phyloP scores from a whole-genome alignment of 2,113 vertebrate species.

The Ardeotis arabs region DNA sequence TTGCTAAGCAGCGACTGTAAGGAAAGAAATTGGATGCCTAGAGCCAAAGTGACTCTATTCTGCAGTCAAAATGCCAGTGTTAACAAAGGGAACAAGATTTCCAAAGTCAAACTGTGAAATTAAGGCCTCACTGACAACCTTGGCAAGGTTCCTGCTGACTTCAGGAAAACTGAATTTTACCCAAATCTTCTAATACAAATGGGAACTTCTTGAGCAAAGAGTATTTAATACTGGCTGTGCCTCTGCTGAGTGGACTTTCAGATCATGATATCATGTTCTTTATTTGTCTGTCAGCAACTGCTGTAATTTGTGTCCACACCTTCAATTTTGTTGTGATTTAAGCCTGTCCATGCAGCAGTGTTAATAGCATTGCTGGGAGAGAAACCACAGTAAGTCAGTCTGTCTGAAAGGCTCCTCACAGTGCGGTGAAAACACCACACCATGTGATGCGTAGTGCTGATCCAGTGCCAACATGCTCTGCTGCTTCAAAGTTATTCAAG shows the following conservation, averaged over 20 bases:
- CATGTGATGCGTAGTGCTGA: background rate
- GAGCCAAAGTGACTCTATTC: background rate
- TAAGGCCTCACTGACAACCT: background rate
- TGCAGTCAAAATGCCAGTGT: background rate
- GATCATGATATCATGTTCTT: constrained; percentile 4
- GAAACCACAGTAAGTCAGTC: background rate
- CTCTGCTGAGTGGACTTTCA: constrained; percentile 12
- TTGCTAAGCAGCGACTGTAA: constrained; percentile 4
- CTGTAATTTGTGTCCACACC: background rate
- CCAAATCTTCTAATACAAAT: background rate
- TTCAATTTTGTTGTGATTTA: constrained; percentile 36
- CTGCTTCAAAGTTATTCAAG: background rate
- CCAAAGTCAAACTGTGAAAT: background rate
- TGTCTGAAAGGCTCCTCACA: background rate
- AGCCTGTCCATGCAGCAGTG: background rate
- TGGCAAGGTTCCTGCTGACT: background rate
- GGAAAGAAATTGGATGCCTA: background rate
- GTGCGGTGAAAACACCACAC: rapidly evolving
- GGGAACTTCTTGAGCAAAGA: constrained; percentile 11
- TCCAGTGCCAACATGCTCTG: background rate
- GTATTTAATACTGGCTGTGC: constrained; percentile 7
- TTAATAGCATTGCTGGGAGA: background rate
- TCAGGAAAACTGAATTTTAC: constrained; percentile 27
- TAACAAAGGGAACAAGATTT: constrained; percentile 2
- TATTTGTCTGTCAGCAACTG: constrained; percentile 13